A percentile compares a stretch with the other conserved stretches of the same genome.
These are phyloP conservation scores for Ianthella basta DNA, from an alignment of 37 sponge, comb jelly and placozoan genomes.

Conservation along the genomic window DNA sequence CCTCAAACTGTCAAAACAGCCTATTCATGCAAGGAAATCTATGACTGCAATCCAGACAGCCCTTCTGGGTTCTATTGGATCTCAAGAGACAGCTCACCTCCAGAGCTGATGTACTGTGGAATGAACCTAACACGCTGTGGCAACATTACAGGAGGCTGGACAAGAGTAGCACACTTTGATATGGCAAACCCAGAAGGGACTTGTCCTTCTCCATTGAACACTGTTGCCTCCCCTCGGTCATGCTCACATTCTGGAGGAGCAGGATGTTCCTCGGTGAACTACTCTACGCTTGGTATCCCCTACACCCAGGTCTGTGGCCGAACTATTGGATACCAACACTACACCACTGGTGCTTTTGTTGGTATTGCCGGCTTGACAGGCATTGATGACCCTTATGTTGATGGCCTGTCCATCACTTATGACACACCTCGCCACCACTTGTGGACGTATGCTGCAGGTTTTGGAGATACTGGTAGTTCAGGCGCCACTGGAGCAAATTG, in stretches of 20 bases:
- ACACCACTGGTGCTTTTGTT: background rate
- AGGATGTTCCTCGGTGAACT: background rate
- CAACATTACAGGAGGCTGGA: conserved; percentile 11
- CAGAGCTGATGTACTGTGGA: background rate
- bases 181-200: background rate
- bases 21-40: too few species aligned
- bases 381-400: too few species aligned
- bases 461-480: too few species aligned
- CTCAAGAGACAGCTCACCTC: too few species aligned
- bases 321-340: background rate
- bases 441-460: too few species aligned
- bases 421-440: too few species aligned
- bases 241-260: background rate
- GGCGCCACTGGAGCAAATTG: too few species aligned
- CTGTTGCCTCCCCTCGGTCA: background rate
- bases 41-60: too few species aligned
- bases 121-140: background rate
- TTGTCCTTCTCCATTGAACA: conserved; percentile 18
- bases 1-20: too few species aligned
- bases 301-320: conserved; percentile 7
- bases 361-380: too few species aligned
- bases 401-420: too few species aligned
- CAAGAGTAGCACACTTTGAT: conserved; percentile 4
- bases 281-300: background rate
- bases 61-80: too few species aligned